Conservation (phyloP, 2,888 invertebrate species). For the Ormyrus labotus region DNA sequence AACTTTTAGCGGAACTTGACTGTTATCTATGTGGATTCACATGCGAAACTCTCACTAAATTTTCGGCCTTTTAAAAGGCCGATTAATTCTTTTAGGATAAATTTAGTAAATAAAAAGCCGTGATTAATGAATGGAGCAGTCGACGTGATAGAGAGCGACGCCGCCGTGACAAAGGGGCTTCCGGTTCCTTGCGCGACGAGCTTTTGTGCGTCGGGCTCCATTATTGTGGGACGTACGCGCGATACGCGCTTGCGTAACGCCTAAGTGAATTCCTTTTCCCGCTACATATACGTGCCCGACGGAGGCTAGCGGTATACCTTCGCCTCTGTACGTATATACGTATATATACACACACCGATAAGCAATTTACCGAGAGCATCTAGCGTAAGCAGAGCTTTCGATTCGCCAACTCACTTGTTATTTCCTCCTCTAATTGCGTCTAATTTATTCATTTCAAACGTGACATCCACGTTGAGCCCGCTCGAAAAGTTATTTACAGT, state of each 20-base stretch:
- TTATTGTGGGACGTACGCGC: not conserved
- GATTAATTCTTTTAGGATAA: not conserved
- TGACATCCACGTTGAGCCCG: too few species aligned
- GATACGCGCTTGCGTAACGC: not conserved
- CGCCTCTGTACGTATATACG: conserved; percentile 11
- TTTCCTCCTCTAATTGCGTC: too few species aligned
- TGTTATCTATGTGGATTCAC: conserved; percentile 51
- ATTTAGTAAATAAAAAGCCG: not conserved
- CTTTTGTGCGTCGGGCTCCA: not conserved
- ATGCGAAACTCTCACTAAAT: not conserved
- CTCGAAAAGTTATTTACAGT: too few species aligned
- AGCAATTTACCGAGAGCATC: too few species aligned
- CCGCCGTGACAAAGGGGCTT: conserved; percentile 39
- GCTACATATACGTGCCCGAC: too few species aligned
- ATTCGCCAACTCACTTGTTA: too few species aligned
- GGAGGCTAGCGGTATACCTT: too few species aligned
- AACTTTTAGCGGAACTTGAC: too few species aligned
- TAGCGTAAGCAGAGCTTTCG: too few species aligned
- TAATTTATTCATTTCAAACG: too few species aligned
- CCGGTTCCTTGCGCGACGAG: conserved; percentile 26
- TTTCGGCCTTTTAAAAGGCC: not conserved
- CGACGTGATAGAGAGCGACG: not conserved
- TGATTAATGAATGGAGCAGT: conserved; percentile 48
- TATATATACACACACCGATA: not conserved
- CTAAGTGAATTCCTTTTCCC: too few species aligned